Base-by-base conservation (phyloP, 1,140 invertebrate species). In the Cherax quadricarinatus region DNA sequence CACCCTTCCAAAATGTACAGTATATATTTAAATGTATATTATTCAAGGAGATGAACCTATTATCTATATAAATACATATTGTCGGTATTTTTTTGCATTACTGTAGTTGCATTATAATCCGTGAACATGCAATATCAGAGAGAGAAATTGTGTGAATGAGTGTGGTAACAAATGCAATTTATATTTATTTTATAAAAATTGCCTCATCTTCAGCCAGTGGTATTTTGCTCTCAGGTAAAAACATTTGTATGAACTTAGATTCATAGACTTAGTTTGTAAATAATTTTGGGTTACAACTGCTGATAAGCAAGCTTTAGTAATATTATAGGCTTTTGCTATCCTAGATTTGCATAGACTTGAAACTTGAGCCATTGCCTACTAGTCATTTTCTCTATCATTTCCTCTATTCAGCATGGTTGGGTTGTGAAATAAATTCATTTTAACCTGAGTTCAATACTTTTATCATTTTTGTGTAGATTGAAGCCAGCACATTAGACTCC, bases 371-470 rank as follows among this genome's bases (percentile, higher is more conserved):
- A 30, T 30, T 21, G n/a, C 70, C 70, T 75, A 75, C 70, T 10
- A 75, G 70, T 6, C 70, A 41, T 75, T 75, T 5, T 12, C 70
- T 7, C 5, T 4, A 6, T 30, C 9, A 16, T 10, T 41, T 21
- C 6, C 24, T 75, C 24, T 30, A 75, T 75, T 75, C n/a, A 75
- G 70, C 70, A 75, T 75, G 70, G 70, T 75, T 75, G 70, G 70
- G 62, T 66, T 66, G 62, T 66, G 62, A 66, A 66, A 66, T 66
- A 7, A 66, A 5, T 66, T 21, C 18, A 66, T 66, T 66, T 66
- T 21, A 12, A 66, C 16, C 21, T 66, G 21, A 21, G 62, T 5
- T 66, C 2, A 41, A 41, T 41, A 41, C 30, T 41, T 41, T 41
- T 41, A 41, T 41, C 12, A 57, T 66, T 66, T 21, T 66, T n/a